Evolutionary conservation across 2,113 vertebrate species (phyloP).

Genomic region (Nansenia antarctica): DNA sequence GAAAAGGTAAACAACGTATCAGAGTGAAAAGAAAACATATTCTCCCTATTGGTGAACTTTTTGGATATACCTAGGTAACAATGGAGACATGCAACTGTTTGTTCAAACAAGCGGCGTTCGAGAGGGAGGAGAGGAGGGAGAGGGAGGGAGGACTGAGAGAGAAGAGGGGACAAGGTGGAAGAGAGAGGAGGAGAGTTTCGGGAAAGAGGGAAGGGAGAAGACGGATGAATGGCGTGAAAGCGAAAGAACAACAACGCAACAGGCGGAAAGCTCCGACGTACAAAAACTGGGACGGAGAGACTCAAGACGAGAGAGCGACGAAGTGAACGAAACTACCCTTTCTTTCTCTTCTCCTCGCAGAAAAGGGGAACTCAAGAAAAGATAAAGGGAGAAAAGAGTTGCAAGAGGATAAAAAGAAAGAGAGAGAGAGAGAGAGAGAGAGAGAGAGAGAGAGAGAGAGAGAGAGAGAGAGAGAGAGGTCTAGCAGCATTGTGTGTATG

Average conservation of each 20-base stretch:
- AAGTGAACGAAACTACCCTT: background rate
- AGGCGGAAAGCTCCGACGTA: background rate
- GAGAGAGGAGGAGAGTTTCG: background rate
- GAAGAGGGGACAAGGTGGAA: slow-evolving; percentile 15
- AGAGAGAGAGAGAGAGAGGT: background rate
- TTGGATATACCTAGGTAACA: too few species aligned
- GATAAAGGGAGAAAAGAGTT: slow-evolving; percentile 44
- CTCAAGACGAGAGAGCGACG: background rate
- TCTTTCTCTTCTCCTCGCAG: background rate
- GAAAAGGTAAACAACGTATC: background rate
- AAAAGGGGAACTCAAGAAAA: slow-evolving; percentile 17
- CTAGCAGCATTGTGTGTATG: slow-evolving; percentile 25
- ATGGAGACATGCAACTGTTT: background rate
- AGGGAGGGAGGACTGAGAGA: background rate
- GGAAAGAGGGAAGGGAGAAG: background rate
- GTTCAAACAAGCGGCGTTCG: background rate
- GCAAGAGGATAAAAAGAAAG: slow-evolving; percentile 14
- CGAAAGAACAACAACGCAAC: background rate
- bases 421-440: too few species aligned
- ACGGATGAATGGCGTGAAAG: slow-evolving; percentile 1
- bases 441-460: background rate
- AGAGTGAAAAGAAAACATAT: background rate
- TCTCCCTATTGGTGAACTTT: too few species aligned
- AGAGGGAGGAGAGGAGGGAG: slow-evolving; percentile 10
- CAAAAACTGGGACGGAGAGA: too few species aligned